These are phyloP conservation scores for Aurelia sp. DNA, from an alignment of 30 jellyfish, hydroid and myxozoan genomes.

Conservation along the genomic window DNA sequence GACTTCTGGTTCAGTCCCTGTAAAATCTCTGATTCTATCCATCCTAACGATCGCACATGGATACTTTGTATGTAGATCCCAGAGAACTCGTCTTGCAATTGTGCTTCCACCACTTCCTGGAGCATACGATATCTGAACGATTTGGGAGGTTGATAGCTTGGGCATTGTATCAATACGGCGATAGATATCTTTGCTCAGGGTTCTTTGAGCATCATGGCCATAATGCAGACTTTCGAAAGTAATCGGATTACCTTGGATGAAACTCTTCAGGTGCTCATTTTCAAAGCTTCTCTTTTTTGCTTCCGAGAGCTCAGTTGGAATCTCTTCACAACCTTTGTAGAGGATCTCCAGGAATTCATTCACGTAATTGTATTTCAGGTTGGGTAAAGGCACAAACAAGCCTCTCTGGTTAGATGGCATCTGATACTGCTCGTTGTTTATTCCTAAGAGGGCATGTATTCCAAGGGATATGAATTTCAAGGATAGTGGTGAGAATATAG, in stretches of 20 bases:
- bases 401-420: too few species aligned
- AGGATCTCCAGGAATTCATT: slow-evolving; percentile 28
- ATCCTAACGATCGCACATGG: slow-evolving; percentile 51
- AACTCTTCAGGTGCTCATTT: too few species aligned
- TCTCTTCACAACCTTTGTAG: slow-evolving; percentile 51
- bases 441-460: slow-evolving; percentile 7
- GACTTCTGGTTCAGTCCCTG: slow-evolving; percentile 10
- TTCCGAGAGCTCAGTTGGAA: too few species aligned
- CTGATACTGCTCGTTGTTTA: too few species aligned
- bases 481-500: too few species aligned
- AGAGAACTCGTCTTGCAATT: slow-evolving; percentile 46
- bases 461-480: slow-evolving; percentile 19
- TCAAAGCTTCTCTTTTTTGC: too few species aligned
- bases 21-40: not conserved
- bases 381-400: too few species aligned
- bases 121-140: slow-evolving; percentile 30
- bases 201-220: slow-evolving; percentile 46
- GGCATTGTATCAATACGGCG: not conserved
- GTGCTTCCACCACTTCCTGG: slow-evolving; percentile 69
- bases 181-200: not conserved
- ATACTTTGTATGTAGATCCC: slow-evolving; percentile 29
- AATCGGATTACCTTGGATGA: slow-evolving; percentile 41
- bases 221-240: slow-evolving; percentile 30
- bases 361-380: not conserved
- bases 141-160: not conserved